Conservation (phyloP, 2,113 vertebrate genomes). For the Podarcis raffonei region DNA sequence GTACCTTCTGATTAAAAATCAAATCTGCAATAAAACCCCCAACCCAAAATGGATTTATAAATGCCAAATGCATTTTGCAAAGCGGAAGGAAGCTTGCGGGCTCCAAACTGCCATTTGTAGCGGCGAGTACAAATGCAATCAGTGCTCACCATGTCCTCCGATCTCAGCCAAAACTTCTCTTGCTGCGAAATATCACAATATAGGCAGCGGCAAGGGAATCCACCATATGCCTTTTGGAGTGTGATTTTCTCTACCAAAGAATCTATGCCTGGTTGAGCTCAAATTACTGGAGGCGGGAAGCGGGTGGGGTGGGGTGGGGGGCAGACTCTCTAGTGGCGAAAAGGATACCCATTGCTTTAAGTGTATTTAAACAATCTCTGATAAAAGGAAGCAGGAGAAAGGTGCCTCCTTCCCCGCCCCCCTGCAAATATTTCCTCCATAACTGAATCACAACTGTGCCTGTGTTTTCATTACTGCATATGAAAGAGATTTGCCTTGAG, state of each 20-base stretch:
- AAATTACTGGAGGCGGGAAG: background rate
- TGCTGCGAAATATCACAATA: background rate
- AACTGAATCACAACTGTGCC: background rate
- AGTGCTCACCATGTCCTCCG: background rate
- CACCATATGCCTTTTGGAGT: background rate
- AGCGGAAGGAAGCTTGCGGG: background rate
- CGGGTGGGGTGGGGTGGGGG: too few species aligned
- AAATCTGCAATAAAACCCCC: background rate
- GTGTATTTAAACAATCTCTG: background rate
- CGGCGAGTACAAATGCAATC: background rate
- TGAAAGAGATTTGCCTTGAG: conserved; percentile 4
- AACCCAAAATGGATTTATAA: background rate
- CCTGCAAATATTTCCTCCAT: background rate
- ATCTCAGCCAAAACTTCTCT: background rate
- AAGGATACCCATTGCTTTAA: background rate
- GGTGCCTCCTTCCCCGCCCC: background rate
- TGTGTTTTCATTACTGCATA: conserved; percentile 3
- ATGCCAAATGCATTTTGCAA: background rate
- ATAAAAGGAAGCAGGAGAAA: background rate
- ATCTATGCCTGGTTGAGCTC: background rate
- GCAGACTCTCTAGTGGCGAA: background rate
- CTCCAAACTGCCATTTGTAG: background rate
- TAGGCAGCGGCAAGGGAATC: background rate
- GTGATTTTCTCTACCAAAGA: background rate
- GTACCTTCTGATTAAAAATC: background rate